Evolutionary conservation across 2,888 invertebrate species (phyloP).

Genomic region (Sminthurides aquaticus): DNA sequence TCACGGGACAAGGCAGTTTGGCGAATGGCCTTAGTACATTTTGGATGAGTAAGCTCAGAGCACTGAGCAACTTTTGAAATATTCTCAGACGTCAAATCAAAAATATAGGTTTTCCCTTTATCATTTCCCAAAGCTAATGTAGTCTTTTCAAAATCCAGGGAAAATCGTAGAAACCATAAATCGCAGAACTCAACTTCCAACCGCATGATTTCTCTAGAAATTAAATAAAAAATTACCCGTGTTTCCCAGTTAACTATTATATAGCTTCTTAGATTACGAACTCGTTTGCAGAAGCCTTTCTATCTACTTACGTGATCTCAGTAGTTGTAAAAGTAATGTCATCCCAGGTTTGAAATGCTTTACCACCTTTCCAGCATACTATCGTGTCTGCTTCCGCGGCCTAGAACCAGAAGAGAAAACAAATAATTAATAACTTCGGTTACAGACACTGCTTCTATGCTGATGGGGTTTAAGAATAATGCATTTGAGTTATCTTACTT

Average conservation of each 20-base stretch:
- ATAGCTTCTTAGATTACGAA: too few relatives aligned
- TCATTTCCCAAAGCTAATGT: slow-evolving; percentile 90
- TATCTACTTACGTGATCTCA: slow-evolving; percentile 36
- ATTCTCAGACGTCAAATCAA: slow-evolving; percentile 82
- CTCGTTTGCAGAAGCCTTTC: too few relatives aligned
- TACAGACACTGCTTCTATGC: too few relatives aligned
- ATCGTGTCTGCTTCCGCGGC: slow-evolving; percentile 96
- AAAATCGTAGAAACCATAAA: slow-evolving; percentile 95
- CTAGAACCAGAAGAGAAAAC: too few relatives aligned
- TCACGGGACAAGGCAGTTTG: slow-evolving; percentile 86
- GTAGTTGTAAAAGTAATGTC: slow-evolving; percentile 36
- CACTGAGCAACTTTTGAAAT: slow-evolving; percentile 66
- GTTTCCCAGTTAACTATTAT: not conserved
- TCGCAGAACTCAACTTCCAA: slow-evolving; percentile 93
- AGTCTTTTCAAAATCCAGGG: slow-evolving; percentile 85
- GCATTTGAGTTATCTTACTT: too few relatives aligned
- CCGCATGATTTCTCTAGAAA: slow-evolving; percentile 75
- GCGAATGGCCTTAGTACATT: slow-evolving; percentile 78
- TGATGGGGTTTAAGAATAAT: too few relatives aligned
- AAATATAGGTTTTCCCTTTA: slow-evolving; percentile 84
- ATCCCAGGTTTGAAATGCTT: slow-evolving; percentile 60
- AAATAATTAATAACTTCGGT: too few relatives aligned
- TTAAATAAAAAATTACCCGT: not conserved
- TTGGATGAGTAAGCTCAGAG: slow-evolving; percentile 75
- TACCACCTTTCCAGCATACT: slow-evolving; percentile 94